Base-by-base conservation (phyloP, 2,113 vertebrate species). In the Gasterosteus aculeatus region DNA sequence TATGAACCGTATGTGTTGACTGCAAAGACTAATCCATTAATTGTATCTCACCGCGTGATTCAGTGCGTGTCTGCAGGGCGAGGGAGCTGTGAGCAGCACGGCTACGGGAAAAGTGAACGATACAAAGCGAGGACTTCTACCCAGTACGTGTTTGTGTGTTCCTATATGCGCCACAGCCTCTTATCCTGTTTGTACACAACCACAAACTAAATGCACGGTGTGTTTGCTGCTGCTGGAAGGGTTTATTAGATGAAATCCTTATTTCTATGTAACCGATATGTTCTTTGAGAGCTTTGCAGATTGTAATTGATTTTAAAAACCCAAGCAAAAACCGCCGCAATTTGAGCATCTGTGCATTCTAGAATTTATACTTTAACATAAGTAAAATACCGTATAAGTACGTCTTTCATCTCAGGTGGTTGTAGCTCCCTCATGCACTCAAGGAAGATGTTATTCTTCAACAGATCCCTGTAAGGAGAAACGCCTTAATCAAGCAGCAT, bases 51-150 rank as follows among this genome's bases (percentile, higher is more conserved):
- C 15, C 7, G 19, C 44, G 70, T 53, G 59, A 81, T 82, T 86
- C 65, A 78, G 62, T 74, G 72, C 10, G 10, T 22, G 58, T 78
- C 64, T 62, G 64, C 39, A 73, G 84, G 77, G 82, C 77, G 63
- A 79, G 46, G 51, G 62, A 67, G 62, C 68, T 80, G 76, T 72
- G 67, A 81, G 74, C 62, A 15, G 41, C 72, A 61, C 41, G 11
- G 62, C 72, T 56, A 75, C 12, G 77, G 73, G 75, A 75, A 71
- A 62, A 77, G 63, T n/a, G n/a, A 56, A 66, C 29, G 14, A 56
- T 42, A 35, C 57, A 57, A 38, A 66, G 61, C 16, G 26, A 29
- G 53, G 75, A 69, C 67, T 58, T 47, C 58, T 61, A 78, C 57
- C 39, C 62, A 77, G 44, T 46, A 1, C 15, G 14, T 59, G 33